phyloP scores from a whole-genome alignment of 1,140 invertebrate genomes.

The Achroia grisella region DNA sequence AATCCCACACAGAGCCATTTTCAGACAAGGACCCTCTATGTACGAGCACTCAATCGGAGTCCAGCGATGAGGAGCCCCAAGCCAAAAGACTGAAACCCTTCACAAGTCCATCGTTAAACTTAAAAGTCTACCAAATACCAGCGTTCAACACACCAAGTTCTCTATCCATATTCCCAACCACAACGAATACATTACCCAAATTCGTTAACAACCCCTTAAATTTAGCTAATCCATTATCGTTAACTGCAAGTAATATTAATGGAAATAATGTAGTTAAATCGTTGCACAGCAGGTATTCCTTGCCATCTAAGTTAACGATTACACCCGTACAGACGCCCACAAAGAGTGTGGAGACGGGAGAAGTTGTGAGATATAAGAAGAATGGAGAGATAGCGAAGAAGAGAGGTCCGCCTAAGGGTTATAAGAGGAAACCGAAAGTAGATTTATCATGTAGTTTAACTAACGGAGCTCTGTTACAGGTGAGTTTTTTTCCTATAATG shows the following conservation, averaged over 20 bases:
- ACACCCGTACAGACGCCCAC: constrained; percentile 37
- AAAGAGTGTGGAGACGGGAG: constrained; percentile 27
- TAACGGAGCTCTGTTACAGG: constrained; percentile 44
- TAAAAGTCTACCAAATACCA: constrained; percentile 61
- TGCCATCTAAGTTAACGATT: constrained; percentile 54
- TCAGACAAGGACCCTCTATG: constrained; percentile 47
- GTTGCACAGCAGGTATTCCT: constrained; percentile 46
- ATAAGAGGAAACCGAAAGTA: constrained; percentile 53
- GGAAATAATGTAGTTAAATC: constrained; percentile 25
- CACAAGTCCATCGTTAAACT: constrained; percentile 33
- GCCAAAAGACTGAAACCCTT: constrained; percentile 43
- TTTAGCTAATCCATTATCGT: constrained; percentile 50
- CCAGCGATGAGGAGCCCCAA: constrained; percentile 52
- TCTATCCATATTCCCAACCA: constrained; percentile 40
- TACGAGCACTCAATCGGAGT: constrained; percentile 28
- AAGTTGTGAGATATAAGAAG: constrained; percentile 56
- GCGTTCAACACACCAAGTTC: constrained; percentile 47
- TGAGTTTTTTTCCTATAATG: constrained; percentile 8
- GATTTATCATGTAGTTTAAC: constrained; percentile 48
- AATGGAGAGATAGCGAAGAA: constrained; percentile 63
- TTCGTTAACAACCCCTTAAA: constrained; percentile 64
- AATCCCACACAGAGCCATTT: constrained; percentile 38
- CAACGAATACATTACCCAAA: constrained; percentile 36
- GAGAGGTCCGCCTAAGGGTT: constrained; percentile 56
- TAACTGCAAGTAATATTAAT: constrained; percentile 37